phyloP scores from a whole-genome alignment of 2,113 vertebrate genomes.

The Eulemur rufifrons region DNA sequence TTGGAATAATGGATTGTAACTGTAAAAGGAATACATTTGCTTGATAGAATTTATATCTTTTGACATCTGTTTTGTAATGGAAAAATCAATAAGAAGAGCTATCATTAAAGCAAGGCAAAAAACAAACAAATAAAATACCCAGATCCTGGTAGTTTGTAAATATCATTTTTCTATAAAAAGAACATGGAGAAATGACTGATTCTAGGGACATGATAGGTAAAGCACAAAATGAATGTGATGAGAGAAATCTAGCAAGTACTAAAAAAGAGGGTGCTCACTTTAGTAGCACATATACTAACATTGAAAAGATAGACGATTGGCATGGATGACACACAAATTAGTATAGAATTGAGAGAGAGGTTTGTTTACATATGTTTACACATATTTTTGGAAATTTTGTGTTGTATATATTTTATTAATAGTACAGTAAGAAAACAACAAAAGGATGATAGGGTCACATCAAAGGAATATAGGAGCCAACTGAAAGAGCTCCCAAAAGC shows the following conservation, averaged over 20 bases:
- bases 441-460: not conserved
- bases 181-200: not conserved
- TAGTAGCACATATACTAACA: not conserved
- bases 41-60: not conserved
- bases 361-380: no score
- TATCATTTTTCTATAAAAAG: not conserved
- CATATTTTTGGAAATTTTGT: not conserved
- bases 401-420: not conserved
- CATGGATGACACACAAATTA: not conserved
- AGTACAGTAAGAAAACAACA: not conserved
- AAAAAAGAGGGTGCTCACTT: not conserved
- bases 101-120: not conserved
- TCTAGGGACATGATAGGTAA: not conserved
- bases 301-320: not conserved
- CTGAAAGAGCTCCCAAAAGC: not conserved
- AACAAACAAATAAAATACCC: not conserved
- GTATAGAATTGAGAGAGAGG: no score
- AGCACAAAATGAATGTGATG: not conserved
- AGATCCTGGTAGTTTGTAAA: not conserved
- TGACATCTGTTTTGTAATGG: not conserved
- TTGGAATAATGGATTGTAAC: constrained; percentile 27
- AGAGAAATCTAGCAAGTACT: not conserved
- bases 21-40: not conserved
- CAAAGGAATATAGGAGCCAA: not conserved
- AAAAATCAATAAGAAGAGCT: not conserved